Base-by-base conservation (phyloP, 92 coral and sea anemone genomes). In the Heliopora coerulea region DNA sequence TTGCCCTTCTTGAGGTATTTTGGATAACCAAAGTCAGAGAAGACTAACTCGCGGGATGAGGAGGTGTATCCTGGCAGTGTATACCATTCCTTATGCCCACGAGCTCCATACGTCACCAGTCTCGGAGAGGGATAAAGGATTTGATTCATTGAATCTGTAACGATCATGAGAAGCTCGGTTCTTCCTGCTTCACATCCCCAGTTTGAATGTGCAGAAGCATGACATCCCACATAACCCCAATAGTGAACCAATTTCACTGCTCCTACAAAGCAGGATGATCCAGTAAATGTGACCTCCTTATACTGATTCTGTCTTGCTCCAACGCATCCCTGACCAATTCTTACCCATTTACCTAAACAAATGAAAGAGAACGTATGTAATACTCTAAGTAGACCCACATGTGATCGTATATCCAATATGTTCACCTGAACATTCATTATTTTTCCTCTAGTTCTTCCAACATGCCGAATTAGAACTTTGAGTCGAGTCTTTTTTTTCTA, bases 11-110 rank as follows among this genome's bases (percentile, higher is more conserved):
- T 48, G 60, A 68, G 56, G n/a, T 26, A 68, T 15, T 48, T 32
- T 8, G 75, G 75, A 18, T 52, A 9, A n/a, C 75, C 15, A 21
- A 50, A 29, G 21, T 68, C 75, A 46, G 61, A 14, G 31, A 56
- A 15, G 30, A 56, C 61, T 4, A 56, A 17, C 31, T 56, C 61
- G 3, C 30, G 29, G 7, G 61, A 56, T 23, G 28, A 3, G 3
- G 33, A 14, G 3, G 28, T 23, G 33, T 23, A 56, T 8, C 61
- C 61, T 56, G 61, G 29, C 23, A 56, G 33, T 1, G 14, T 28
- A 23, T 56, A 56, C 28, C 30, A 56, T 3, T 7, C 58, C 6
- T 3, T 7, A 5, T 17, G 58, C 10, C 52, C 52, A 8, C 12
- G 3, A 1, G 3, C 30, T 3, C 12, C 7, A 1, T 3, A 3